Conservation (phyloP, 1,140 invertebrate species). For the Zelostemma sp. region DNA sequence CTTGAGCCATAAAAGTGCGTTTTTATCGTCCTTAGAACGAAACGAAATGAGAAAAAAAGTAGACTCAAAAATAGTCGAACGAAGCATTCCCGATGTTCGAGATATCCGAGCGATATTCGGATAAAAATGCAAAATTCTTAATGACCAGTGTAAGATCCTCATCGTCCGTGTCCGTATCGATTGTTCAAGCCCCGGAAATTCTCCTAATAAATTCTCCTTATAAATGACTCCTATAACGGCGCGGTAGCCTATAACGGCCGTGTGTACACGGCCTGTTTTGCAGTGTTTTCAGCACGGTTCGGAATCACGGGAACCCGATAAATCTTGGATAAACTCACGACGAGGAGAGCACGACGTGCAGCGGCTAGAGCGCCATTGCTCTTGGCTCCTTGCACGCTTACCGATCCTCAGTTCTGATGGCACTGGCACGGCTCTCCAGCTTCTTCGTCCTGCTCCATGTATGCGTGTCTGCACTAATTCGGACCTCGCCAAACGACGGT, state of each 20-base stretch:
- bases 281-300: constrained; percentile 65
- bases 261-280: constrained; percentile 60
- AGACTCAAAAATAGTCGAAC: constrained; percentile 23
- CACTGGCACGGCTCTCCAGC: constrained; percentile 24
- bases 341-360: constrained; percentile 39
- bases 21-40: constrained; percentile 10
- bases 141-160: constrained; percentile 40
- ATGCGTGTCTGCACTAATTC: constrained; percentile 31
- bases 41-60: not conserved
- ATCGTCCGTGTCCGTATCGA: constrained; percentile 21
- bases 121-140: constrained; percentile 51
- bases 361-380: constrained; percentile 36
- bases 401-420: constrained; percentile 35
- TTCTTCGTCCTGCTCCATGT: not conserved
- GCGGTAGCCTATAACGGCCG: too few relatives aligned
- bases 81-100: constrained; percentile 33
- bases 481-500: constrained; percentile 11
- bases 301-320: constrained; percentile 65
- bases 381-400: constrained; percentile 17
- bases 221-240: constrained; percentile 64
- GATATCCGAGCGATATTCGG: constrained; percentile 38
- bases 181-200: constrained; percentile 65
- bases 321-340: constrained; percentile 60
- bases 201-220: constrained; percentile 48
- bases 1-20: not conserved